A percentile compares a stretch with the other conserved stretches of the same genome.
These are phyloP conservation scores for Brachionus sp. DNA, from an alignment of 1,140 invertebrate species.

Conservation along the genomic window DNA sequence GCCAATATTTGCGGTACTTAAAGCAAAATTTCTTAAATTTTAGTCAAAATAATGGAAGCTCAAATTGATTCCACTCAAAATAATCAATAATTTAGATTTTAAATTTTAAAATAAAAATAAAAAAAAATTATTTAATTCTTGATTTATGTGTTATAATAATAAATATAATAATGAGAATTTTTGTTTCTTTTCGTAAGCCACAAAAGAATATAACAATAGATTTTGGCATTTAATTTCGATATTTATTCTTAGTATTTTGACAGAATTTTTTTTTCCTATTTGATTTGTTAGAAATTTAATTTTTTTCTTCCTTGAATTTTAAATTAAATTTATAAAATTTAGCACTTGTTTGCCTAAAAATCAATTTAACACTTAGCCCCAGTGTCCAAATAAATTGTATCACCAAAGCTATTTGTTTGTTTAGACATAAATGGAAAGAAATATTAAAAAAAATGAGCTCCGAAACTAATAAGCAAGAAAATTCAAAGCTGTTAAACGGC, in stretches of 20 bases:
- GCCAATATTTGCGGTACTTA: background rate
- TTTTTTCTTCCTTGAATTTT: background rate
- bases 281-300: background rate
- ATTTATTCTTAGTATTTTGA: background rate
- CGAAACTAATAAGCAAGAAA: background rate
- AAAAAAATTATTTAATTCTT: background rate
- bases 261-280: background rate
- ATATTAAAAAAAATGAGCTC: background rate
- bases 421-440: background rate
- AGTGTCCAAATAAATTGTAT: background rate
- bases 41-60: background rate
- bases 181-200: background rate
- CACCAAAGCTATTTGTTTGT: background rate
- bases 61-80: background rate
- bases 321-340: background rate
- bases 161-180: background rate
- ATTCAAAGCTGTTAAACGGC: background rate
- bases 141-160: background rate
- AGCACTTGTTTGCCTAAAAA: background rate
- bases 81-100: conserved; percentile 1
- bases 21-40: background rate
- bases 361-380: background rate
- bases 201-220: background rate
- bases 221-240: background rate
- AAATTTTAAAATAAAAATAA: background rate